Conservation (phyloP, 2,797 vertebrate species). For the Delichon dasypus region DNA sequence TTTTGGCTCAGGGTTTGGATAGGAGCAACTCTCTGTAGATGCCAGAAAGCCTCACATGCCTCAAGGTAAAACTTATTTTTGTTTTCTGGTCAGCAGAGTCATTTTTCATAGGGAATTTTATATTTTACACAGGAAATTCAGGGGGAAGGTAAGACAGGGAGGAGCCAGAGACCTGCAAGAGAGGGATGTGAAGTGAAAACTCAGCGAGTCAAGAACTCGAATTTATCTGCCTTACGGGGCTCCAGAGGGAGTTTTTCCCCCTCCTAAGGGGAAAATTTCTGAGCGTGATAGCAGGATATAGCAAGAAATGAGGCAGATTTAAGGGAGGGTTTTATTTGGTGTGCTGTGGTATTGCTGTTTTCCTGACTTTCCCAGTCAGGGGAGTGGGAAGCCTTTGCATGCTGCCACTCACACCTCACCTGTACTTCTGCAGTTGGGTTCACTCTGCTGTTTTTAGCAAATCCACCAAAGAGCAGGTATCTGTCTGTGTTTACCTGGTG, state of each 20-base stretch:
- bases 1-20: background rate
- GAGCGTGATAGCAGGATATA: background rate
- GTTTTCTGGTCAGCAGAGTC: background rate
- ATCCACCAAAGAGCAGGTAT: background rate
- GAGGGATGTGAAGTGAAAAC: background rate
- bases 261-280: constrained; percentile 11
- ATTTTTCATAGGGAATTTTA: background rate
- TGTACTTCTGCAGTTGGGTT: background rate
- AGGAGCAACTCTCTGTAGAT: background rate
- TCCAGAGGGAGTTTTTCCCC: background rate
- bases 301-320: constrained; percentile 39
- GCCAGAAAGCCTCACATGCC: background rate
- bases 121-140: background rate
- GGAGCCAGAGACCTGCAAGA: background rate
- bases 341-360: background rate
- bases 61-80: background rate
- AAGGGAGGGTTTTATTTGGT: background rate
- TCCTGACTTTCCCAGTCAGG: background rate
- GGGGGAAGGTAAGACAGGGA: rapidly evolving
- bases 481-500: rapidly evolving
- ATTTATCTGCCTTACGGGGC: constrained; percentile 23
- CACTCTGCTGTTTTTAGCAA: background rate
- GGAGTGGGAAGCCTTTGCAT: background rate
- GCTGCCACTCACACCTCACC: rapidly evolving
- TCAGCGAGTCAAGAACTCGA: background rate